Conservation (phyloP, 2,797 vertebrate genomes). For the Tauraco hartlaubi region DNA sequence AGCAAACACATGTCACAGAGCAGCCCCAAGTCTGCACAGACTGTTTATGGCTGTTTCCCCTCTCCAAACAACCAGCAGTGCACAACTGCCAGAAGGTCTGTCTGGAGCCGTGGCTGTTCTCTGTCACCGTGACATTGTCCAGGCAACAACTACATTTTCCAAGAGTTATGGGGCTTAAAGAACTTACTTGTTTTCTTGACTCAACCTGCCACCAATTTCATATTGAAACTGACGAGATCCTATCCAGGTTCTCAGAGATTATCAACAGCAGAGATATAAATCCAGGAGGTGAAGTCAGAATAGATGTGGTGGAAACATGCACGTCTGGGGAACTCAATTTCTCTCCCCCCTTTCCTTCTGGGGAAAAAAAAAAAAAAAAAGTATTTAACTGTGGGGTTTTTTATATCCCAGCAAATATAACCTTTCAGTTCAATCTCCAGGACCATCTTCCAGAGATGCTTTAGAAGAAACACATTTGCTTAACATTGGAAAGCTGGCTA, state of each 20-base stretch:
- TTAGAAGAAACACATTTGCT: neutral
- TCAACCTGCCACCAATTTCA: neutral
- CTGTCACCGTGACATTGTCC: neutral
- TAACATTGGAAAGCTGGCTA: neutral
- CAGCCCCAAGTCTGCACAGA: neutral
- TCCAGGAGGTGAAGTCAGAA: neutral
- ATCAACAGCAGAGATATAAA: neutral
- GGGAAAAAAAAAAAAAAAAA: neutral
- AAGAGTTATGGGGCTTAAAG: neutral
- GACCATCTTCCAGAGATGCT: neutral
- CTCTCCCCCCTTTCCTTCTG: no score
- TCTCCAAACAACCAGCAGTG: neutral
- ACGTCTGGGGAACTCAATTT: neutral
- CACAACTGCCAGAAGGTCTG: neutral
- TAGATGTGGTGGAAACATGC: neutral
- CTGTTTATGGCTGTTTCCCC: neutral
- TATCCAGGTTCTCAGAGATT: neutral
- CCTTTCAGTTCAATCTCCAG: neutral
- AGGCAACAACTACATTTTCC: constrained; percentile 14
- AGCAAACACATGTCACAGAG: constrained; percentile 48
- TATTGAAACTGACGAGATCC: neutral
- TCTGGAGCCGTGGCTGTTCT: neutral
- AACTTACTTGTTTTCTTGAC: neutral
- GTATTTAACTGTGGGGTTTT: neutral
- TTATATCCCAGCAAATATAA: neutral